Conservation (phyloP, 2,797 vertebrate species). For the Pantherophis vulpinus region DNA sequence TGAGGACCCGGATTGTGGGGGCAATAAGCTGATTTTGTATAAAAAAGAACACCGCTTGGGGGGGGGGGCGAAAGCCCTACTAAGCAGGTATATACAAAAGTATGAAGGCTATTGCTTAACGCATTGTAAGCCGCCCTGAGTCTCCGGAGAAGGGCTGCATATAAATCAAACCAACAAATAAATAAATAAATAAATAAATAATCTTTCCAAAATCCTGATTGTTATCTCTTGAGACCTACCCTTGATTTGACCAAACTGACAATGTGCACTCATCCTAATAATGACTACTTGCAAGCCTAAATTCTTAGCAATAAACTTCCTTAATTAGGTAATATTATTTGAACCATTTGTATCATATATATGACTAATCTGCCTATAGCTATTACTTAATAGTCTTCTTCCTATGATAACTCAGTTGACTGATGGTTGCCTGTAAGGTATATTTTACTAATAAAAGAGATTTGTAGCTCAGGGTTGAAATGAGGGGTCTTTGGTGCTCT, state of each 20-base stretch:
- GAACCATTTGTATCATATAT: neutral
- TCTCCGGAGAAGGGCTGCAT: too few species aligned
- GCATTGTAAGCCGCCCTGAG: too few species aligned
- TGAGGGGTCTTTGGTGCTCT: too few species aligned
- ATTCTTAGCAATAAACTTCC: neutral
- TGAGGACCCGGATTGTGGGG: too few species aligned
- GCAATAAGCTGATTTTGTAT: too few species aligned
- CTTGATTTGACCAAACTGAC: neutral
- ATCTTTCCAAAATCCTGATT: neutral
- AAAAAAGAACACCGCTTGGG: too few species aligned
- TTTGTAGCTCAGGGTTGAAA: too few species aligned
- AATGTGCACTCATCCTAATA: neutral
- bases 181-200: too few species aligned
- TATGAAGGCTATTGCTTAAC: too few species aligned
- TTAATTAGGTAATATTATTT: neutral
- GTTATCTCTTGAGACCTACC: neutral
- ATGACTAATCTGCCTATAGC: neutral
- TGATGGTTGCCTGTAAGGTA: neutral
- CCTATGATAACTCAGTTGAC: neutral
- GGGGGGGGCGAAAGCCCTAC: too few species aligned
- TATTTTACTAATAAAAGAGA: neutral
- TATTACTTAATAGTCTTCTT: neutral
- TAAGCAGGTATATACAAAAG: too few species aligned
- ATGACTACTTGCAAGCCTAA: neutral
- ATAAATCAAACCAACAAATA: too few species aligned